Base-by-base conservation (phyloP, 2,888 invertebrate species). In the Theodoxus fluviatilis region DNA sequence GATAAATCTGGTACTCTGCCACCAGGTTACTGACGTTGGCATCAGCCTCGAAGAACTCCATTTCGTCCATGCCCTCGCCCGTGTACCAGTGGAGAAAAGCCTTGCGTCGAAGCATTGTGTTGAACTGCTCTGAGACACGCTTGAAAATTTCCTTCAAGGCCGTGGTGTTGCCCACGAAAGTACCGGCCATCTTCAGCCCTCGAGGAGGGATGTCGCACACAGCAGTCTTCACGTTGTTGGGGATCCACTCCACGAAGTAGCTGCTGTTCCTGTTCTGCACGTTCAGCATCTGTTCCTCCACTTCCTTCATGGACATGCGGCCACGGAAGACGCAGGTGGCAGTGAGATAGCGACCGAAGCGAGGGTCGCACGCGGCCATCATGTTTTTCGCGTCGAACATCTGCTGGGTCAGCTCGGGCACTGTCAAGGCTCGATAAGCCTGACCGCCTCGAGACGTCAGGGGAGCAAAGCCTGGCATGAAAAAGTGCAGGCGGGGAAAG, bases 321-420 rank as follows among this genome's bases (percentile, higher is more conserved):
- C 74, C 74, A 38, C 74, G 65, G 59, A 74, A 72, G 55, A 74
- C 47, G 40, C 72, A 66, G 40, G 69, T 70, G 15, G 70, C 74
- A 3, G 72, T 72, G 15, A 72, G 64, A 43, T 70, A 72, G 3
- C 72, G 55, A 3, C 72, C 72, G 31, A 67, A n/a, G 4, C 67
- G 55, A 9, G 72, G 72, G 38, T 72, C 72, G 6, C 25, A 31
- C 22, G 72, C 72, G 47, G 68, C 68, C 72, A 72, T 72, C 72
- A 72, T 72, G 63, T 72, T 72, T 12, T 68, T 72, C 22, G 72
- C 70, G 33, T 69, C 69, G 66, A 68, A 72, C 70, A 72, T 72
- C 70, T 72, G 72, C 3, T 65, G 52, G 35, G 67, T 72, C 49
- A 72, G 63, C 2, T 72, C 72, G 7, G 72, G 49, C n/a, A 72